Conservation (phyloP, 2,113 vertebrate species). For the Lasiurus borealis region DNA sequence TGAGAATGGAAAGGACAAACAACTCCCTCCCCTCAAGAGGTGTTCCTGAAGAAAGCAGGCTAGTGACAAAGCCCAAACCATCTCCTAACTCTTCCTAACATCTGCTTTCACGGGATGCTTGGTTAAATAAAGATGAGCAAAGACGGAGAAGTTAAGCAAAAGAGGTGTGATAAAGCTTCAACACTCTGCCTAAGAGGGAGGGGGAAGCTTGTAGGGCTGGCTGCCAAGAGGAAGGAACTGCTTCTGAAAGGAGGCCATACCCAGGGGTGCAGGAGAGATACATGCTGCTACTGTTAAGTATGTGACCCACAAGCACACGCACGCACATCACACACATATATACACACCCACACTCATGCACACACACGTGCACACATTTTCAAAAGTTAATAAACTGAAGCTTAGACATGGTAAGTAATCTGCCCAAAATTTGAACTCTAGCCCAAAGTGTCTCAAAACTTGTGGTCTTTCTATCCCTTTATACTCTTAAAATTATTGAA, state of each 20-base stretch:
- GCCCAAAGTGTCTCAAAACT: neutral
- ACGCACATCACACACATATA: no score
- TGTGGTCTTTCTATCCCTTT: neutral
- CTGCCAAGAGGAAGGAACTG: neutral
- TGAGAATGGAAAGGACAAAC: neutral
- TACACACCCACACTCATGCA: no score
- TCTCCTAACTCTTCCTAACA: neutral
- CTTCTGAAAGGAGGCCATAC: neutral
- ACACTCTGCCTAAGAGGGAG: neutral
- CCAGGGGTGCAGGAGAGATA: no score
- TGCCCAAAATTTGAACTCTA: neutral
- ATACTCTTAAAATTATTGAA: neutral
- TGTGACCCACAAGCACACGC: no score
- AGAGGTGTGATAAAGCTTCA: neutral
- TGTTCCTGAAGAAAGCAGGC: neutral
- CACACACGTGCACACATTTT: neutral
- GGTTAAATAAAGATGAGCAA: neutral
- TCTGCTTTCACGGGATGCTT: neutral
- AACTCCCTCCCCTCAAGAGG: neutral
- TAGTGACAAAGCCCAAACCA: neutral
- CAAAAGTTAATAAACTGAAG: neutral
- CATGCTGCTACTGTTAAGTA: rapidly evolving
- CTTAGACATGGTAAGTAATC: neutral
- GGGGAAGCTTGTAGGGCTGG: no score
- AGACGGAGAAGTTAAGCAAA: neutral